Conservation (phyloP, 2,797 vertebrate species). For the Dallia pectoralis region DNA sequence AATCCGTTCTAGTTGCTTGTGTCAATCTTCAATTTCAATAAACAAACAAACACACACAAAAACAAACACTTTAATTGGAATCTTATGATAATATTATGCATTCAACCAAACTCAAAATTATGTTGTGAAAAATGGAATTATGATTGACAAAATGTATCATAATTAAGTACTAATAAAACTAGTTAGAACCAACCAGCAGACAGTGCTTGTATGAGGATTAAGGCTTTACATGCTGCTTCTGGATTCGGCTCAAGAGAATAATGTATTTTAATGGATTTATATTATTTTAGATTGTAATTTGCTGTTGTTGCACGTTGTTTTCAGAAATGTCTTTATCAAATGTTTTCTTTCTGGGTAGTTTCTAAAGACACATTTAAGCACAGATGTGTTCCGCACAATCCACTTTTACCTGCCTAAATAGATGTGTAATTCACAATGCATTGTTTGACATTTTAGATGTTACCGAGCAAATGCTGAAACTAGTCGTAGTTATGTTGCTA, state of each 20-base stretch:
- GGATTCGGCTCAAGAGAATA: too few relatives aligned
- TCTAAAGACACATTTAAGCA: background rate
- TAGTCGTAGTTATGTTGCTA: background rate
- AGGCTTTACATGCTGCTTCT: too few relatives aligned
- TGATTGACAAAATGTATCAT: slow-evolving; percentile 68
- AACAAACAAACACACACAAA: slow-evolving; percentile 67
- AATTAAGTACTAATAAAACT: slow-evolving; percentile 42
- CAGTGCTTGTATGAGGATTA: background rate
- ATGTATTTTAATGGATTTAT: too few relatives aligned
- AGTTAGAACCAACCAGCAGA: background rate
- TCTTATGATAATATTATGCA: slow-evolving; percentile 63
- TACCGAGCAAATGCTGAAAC: background rate
- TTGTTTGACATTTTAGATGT: background rate
- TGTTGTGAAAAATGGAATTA: slow-evolving; percentile 69
- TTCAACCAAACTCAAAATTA: slow-evolving; percentile 63
- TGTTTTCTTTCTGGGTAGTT: background rate
- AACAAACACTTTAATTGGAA: slow-evolving; percentile 69
- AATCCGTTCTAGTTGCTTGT: slow-evolving; percentile 63
- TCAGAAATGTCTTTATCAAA: background rate
- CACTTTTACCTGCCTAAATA: background rate
- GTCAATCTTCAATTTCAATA: slow-evolving; percentile 76
- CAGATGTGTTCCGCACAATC: background rate
- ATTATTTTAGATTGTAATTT: too few relatives aligned
- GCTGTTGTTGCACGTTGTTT: background rate
- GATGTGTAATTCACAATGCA: background rate